Base-by-base conservation (phyloP, 2,797 vertebrate species). In the Telmatherina bonti region DNA sequence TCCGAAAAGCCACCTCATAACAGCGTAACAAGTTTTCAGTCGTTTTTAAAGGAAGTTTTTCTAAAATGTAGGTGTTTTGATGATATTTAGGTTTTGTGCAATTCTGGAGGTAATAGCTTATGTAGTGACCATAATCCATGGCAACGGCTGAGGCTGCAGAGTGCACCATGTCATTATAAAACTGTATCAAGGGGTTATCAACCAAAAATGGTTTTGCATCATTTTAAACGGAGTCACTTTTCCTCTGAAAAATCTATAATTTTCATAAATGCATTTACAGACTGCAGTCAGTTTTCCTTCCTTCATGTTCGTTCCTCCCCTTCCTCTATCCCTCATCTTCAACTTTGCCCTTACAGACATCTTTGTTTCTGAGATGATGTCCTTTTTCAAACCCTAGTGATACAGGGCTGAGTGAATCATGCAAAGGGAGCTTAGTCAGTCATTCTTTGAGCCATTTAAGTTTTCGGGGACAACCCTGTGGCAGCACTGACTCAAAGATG, bases 371-470 rank as follows among this genome's bases (percentile, higher is more conserved):
- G 9, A 30, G 31, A 45, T 35, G 33, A 59, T 33, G 67, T 71
- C 66, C 41, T 52, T 64, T 47, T 7, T 27, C n/a, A 55, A 69
- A 57, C 60, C 35, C 68, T 2, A 26, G 63, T 58, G 47, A 67
- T 62, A 62, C 24, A 22, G 30, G 56, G 62, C 36, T 20, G 53
- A 26, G 20, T 30, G 29, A 68, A 41, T 67, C 57, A 73, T 62
- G 65, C 35, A 62, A 64, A 67, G 47, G 52, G 8, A 69, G 56
- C 60, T 74, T 38, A 35, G 67, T 79, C 76, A 35, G 67, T 79
- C 76, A 47, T 66, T 30, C 15, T 52, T 35, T 67, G 51, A 31
- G 67, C 47, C 43, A 38, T 65, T 62, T 45, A 31, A 27, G 60
- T 58, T 70, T 38, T 36, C 62, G 54, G 56, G 64, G 43, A 62